Evolutionary conservation across 1,140 invertebrate genomes (phyloP).

Genomic region (Micrasema longulum): DNA sequence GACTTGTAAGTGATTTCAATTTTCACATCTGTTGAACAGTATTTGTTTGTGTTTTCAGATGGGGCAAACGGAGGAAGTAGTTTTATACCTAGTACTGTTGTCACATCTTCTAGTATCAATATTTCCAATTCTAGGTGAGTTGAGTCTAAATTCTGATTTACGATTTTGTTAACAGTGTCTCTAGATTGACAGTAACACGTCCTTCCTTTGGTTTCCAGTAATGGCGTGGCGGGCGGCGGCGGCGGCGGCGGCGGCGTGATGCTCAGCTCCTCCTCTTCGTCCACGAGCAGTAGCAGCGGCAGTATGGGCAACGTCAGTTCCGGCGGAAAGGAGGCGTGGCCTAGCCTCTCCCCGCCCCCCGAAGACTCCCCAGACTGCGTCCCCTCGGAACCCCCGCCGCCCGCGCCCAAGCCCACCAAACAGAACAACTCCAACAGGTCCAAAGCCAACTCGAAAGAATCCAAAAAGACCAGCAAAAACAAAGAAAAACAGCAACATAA

Average conservation of each 20-base stretch:
- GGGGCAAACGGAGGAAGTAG: slow-evolving; percentile 36
- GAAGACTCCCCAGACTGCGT: slow-evolving; percentile 28
- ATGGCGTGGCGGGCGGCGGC: slow-evolving; percentile 18
- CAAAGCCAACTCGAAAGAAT: slow-evolving; percentile 27
- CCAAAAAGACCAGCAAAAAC: slow-evolving; percentile 42
- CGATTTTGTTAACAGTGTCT: not conserved
- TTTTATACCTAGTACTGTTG: slow-evolving; percentile 67
- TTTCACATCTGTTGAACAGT: too few relatives aligned
- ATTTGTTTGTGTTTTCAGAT: slow-evolving; percentile 22
- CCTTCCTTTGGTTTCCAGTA: not conserved
- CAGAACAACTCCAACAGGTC: slow-evolving; percentile 30
- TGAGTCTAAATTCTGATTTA: slow-evolving; percentile 7
- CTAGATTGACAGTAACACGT: not conserved
- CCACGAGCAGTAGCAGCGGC: slow-evolving; percentile 55
- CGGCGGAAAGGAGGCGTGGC: slow-evolving; percentile 77
- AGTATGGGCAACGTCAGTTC: slow-evolving; percentile 54
- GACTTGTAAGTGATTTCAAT: too few relatives aligned
- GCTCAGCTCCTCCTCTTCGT: slow-evolving; percentile 55
- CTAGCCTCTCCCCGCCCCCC: slow-evolving; percentile 69
- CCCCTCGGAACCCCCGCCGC: slow-evolving; percentile 8
- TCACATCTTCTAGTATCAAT: slow-evolving; percentile 67
- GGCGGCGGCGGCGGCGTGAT: slow-evolving; percentile 36
- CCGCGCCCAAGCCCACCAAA: slow-evolving; percentile 39
- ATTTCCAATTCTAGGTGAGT: slow-evolving; percentile 68
- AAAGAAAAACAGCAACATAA: slow-evolving; percentile 60